A percentile compares a stretch with the other conserved stretches of the same genome.
Evolutionary conservation across 1,140 invertebrate genomes (phyloP).

Genomic region (Cyrtorhinus lividipennis): DNA sequence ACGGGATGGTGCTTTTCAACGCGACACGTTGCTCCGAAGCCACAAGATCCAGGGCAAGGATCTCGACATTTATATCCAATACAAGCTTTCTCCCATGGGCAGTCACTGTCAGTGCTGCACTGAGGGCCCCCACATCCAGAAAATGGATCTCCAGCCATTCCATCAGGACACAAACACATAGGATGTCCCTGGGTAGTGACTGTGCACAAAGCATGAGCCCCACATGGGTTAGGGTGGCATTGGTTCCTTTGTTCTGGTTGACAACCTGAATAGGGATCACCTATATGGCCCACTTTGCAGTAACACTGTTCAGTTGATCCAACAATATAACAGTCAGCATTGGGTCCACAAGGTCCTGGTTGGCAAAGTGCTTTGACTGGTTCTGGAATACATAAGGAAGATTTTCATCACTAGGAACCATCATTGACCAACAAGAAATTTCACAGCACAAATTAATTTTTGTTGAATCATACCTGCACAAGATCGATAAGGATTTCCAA

Average conservation of each 20-base stretch:
- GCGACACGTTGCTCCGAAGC: conserved; percentile 50
- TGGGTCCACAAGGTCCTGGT: conserved; percentile 60
- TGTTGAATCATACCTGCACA: conserved; percentile 36
- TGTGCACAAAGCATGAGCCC: conserved; percentile 53
- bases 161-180: conserved; percentile 55
- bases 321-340: conserved; percentile 61
- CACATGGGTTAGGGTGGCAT: conserved; percentile 63
- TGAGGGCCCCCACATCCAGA: conserved; percentile 60
- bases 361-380: conserved; percentile 43
- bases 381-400: conserved; percentile 24
- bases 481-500: conserved; percentile 62
- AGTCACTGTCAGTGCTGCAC: conserved; percentile 62
- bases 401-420: too few relatives aligned
- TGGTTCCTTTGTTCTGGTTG: conserved; percentile 42
- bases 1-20: conserved; percentile 61
- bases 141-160: conserved; percentile 60
- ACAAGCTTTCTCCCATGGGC: conserved; percentile 51
- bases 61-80: conserved; percentile 60
- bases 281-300: conserved; percentile 54
- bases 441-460: conserved; percentile 1
- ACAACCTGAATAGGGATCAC: conserved; percentile 60
- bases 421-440: not conserved
- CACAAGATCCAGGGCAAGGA: conserved; percentile 68
- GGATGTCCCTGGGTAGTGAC: conserved; percentile 40
- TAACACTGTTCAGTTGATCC: conserved; percentile 59